phyloP scores from a whole-genome alignment of 2,888 invertebrate genomes.

The Tipula lateralis region DNA sequence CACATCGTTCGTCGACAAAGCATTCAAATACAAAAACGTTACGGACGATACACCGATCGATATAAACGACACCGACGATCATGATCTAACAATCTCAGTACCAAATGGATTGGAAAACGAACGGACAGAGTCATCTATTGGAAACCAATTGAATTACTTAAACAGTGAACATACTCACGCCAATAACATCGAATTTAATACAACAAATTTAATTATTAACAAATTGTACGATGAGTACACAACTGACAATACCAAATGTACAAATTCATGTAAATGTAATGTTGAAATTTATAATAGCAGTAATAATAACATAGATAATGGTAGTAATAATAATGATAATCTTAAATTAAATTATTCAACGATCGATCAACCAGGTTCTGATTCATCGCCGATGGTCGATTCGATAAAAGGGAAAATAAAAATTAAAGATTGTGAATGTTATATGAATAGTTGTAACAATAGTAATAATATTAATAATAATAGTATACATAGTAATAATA shows the following conservation, averaged over 20 bases:
- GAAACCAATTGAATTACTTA: conserved; percentile 38
- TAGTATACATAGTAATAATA: neutral
- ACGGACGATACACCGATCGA: conserved; percentile 25
- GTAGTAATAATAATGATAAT: conserved; percentile 15
- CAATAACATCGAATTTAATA: neutral
- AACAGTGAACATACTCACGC: neutral
- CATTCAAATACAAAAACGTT: conserved; percentile 39
- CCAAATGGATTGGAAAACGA: neutral
- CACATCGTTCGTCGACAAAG: conserved; percentile 37
- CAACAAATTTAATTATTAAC: conserved; percentile 51
- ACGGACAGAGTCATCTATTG: neutral
- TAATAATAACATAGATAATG: neutral
- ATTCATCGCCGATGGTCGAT: neutral
- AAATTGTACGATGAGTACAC: conserved; percentile 57
- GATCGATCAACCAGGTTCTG: neutral
- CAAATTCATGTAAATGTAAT: conserved; percentile 41
- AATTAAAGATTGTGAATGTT: conserved; percentile 32
- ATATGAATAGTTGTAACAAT: conserved; percentile 13
- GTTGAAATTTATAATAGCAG: conserved; percentile 37
- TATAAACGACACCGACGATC: neutral
- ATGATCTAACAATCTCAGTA: neutral
- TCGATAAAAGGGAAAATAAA: neutral
- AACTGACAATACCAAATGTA: conserved; percentile 43
- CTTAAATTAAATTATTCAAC: neutral
- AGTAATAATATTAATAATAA: neutral